These are phyloP conservation scores for Solen grandis DNA, from an alignment of 1,140 invertebrate species.

Conservation along the genomic window DNA sequence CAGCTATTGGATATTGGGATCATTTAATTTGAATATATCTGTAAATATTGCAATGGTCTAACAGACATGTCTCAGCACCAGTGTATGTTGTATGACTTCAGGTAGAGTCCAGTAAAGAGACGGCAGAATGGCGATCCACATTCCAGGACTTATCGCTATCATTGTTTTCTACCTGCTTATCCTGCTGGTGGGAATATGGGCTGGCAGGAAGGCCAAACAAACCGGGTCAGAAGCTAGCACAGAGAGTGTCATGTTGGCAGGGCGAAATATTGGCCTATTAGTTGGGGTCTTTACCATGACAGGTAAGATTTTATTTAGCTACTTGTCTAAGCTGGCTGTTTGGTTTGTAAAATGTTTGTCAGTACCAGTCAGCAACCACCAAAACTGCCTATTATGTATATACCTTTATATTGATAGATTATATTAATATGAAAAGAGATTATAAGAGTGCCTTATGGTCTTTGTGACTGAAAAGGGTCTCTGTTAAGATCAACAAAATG, in stretches of 20 bases:
- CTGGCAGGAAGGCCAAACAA: constrained; percentile 89
- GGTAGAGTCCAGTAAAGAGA: too few relatives aligned
- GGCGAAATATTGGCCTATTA: constrained; percentile 95
- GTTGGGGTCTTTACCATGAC: constrained; percentile 99
- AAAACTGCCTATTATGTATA: too few relatives aligned
- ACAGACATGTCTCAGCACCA: too few relatives aligned
- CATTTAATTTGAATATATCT: too few relatives aligned
- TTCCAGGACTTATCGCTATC: constrained; percentile 91
- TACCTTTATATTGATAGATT: too few relatives aligned
- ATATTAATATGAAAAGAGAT: too few relatives aligned
- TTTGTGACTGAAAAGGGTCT: too few relatives aligned
- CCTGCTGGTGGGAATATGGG: constrained; percentile 96
- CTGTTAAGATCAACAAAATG: too few relatives aligned
- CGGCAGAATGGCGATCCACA: constrained; percentile 64
- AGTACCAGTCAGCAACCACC: not conserved
- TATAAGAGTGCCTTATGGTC: too few relatives aligned
- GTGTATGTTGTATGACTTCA: too few relatives aligned
- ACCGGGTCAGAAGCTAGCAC: constrained; percentile 81
- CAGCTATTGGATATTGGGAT: too few relatives aligned
- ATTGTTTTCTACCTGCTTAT: constrained; percentile 96
- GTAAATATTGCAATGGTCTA: too few relatives aligned
- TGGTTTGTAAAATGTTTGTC: not conserved
- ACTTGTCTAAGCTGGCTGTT: not conserved
- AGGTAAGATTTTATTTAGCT: constrained; percentile 87
- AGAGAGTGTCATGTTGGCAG: constrained; percentile 98